Evolutionary conservation across 1,140 invertebrate genomes (phyloP).

Genomic region (Papilio aristodemus): DNA sequence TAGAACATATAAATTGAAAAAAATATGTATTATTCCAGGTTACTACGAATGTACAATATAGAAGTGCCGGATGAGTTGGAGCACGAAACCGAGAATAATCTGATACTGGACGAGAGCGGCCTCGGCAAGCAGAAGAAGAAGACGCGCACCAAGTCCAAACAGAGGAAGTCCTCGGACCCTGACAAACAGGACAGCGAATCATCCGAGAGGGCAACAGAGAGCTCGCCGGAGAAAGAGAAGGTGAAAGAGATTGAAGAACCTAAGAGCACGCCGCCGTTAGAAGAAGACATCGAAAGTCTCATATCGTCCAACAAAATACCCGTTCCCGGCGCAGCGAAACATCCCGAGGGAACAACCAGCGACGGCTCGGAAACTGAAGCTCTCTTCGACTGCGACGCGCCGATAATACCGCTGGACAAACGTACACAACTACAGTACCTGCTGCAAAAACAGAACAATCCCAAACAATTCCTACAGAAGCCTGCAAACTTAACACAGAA

Average conservation of each 20-base stretch:
- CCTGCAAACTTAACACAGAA: constrained; percentile 67
- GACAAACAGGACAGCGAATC: constrained; percentile 67
- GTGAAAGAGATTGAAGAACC: constrained; percentile 48
- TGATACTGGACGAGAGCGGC: constrained; percentile 69
- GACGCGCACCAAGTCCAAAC: constrained; percentile 79
- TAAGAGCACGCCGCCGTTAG: constrained; percentile 46
- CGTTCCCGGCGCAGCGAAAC: constrained; percentile 62
- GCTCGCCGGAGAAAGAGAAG: constrained; percentile 68
- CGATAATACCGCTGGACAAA: constrained; percentile 66
- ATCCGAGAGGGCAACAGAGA: constrained; percentile 60
- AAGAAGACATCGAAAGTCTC: constrained; percentile 78
- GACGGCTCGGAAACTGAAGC: constrained; percentile 63
- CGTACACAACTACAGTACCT: constrained; percentile 75
- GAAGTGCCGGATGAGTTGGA: constrained; percentile 84
- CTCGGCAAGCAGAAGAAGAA: constrained; percentile 76
- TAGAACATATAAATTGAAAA: too few species aligned
- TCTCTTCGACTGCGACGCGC: constrained; percentile 56
- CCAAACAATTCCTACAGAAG: constrained; percentile 69
- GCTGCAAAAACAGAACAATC: constrained; percentile 76
- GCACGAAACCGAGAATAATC: constrained; percentile 61
- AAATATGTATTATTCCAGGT: constrained; percentile 72
- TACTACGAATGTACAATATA: constrained; percentile 86
- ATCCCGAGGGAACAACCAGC: constrained; percentile 48
- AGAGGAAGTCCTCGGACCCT: constrained; percentile 72
- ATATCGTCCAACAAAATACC: constrained; percentile 79